These are phyloP conservation scores for Gasteruption jaculator DNA, from an alignment of 2,888 invertebrate genomes.

Conservation along the genomic window DNA sequence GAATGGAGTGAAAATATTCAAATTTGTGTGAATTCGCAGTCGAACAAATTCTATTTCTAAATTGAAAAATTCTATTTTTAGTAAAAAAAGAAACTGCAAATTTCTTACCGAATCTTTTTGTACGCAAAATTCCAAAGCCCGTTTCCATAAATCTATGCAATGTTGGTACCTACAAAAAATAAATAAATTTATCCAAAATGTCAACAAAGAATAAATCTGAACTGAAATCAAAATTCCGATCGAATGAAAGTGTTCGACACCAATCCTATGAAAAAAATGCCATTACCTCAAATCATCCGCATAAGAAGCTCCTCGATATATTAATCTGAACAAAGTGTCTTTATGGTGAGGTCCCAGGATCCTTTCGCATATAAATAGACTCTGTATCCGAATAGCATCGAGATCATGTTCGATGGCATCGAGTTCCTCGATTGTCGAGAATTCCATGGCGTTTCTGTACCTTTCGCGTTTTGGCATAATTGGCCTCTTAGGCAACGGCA, in stretches of 20 bases:
- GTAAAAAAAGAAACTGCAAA: no score
- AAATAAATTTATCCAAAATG: no score
- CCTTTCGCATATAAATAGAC: slow-evolving; percentile 81
- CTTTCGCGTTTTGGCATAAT: slow-evolving; percentile 58
- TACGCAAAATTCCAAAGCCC: slow-evolving; percentile 76
- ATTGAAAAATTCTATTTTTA: background rate
- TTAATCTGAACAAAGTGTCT: slow-evolving; percentile 77
- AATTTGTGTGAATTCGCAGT: no score
- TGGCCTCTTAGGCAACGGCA: slow-evolving; percentile 55
- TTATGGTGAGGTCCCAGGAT: slow-evolving; percentile 82
- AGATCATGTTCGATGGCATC: slow-evolving; percentile 71
- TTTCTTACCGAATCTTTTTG: slow-evolving; percentile 68
- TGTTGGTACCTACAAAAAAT: slow-evolving; percentile 61
- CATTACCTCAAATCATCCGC: slow-evolving; percentile 62
- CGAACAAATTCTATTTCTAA: background rate
- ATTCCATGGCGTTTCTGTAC: slow-evolving; percentile 70
- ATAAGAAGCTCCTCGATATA: slow-evolving; percentile 70
- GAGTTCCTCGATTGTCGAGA: slow-evolving; percentile 68
- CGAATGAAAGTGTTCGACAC: background rate
- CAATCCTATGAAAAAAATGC: slow-evolving; percentile 1
- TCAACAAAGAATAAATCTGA: no score
- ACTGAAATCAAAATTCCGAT: background rate
- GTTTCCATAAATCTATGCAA: slow-evolving; percentile 83
- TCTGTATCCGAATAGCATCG: slow-evolving; percentile 82
- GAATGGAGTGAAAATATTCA: no score